Conservation (phyloP, 2,113 vertebrate species). For the Albula goreensis region DNA sequence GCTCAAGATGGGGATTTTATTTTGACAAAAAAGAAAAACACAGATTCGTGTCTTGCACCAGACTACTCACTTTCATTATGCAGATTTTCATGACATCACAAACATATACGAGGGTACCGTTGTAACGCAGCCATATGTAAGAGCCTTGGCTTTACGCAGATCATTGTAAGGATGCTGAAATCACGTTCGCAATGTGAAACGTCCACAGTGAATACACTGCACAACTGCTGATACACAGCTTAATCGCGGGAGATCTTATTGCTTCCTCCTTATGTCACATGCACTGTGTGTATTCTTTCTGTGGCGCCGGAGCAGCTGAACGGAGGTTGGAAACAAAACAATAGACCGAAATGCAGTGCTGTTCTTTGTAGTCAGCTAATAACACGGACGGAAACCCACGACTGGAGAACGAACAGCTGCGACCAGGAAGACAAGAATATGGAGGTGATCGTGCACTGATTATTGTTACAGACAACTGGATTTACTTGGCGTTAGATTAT, state of each 20-base stretch:
- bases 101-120: conserved; percentile 25
- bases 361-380: conserved; percentile 37
- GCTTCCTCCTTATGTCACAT: conserved; percentile 23
- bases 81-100: conserved; percentile 36
- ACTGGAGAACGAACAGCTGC: conserved; percentile 30
- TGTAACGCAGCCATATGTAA: conserved; percentile 25
- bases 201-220: not conserved
- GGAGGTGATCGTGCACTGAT: conserved; percentile 45
- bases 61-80: conserved; percentile 23
- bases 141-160: conserved; percentile 10
- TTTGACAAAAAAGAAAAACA: not conserved
- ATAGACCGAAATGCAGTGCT: conserved; percentile 51
- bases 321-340: conserved; percentile 48
- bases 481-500: conserved; percentile 36
- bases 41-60: conserved; percentile 19
- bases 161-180: conserved; percentile 23
- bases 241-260: not conserved
- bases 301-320: conserved; percentile 32
- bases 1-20: not conserved
- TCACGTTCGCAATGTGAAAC: conserved; percentile 2
- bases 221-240: not conserved
- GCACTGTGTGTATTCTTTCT: conserved; percentile 29
- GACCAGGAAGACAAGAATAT: conserved; percentile 37
- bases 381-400: conserved; percentile 26
- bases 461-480: conserved; percentile 35